Evolutionary conservation across 2,797 vertebrate species (phyloP), one percentile per base, ranked within the genome.

Genomic region (Helostoma temminkii): DNA sequence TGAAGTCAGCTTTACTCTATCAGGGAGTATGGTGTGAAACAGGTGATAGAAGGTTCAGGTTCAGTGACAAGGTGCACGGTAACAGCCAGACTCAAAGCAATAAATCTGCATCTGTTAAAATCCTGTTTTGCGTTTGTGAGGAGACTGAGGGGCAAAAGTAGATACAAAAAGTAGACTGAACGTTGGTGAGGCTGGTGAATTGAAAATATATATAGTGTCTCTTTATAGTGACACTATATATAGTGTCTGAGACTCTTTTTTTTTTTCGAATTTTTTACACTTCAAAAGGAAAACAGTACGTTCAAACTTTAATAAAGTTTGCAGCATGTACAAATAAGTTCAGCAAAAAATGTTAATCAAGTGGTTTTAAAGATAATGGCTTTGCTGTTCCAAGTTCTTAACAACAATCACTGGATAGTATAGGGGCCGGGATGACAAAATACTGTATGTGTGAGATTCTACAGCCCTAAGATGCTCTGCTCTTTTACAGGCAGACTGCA

Each of bases 31-130:
- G 16, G 60, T 54, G 75, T 53, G 64, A 81, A 86, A 73, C 88
- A 91, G 83, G 90, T 84, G 88, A 86, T 80, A 47, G 67, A 77
- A 88, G 86, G 91, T 90, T 92, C 80, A 84, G 71, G 74, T 76
- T 82, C 67, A 58, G 71, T 68, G 85, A 71, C 73, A 72, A 72
- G 66, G 63, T 34, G 26, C 5, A n/a, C 66, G 74, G 61, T 74
- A 82, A 86, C 88, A 88, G 82, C 52, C 69, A 79, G 71, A 74
- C 83, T 82, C 72, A 28, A 28, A 28, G 6, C 70, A 72, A 73
- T 52, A 58, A 82, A 75, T 74, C 80, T 42, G 70, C 84, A 83
- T 84, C 84, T 89, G 85, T 77, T 85, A 73, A 76, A 82, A 81
- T 81, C 63, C 25, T 48, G 54, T 77, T 73, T 74, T 59, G 54